Evolutionary conservation across 2,888 invertebrate genomes (phyloP), one percentile per base, ranked within the genome.

Genomic region (Scaeva pyrastri): DNA sequence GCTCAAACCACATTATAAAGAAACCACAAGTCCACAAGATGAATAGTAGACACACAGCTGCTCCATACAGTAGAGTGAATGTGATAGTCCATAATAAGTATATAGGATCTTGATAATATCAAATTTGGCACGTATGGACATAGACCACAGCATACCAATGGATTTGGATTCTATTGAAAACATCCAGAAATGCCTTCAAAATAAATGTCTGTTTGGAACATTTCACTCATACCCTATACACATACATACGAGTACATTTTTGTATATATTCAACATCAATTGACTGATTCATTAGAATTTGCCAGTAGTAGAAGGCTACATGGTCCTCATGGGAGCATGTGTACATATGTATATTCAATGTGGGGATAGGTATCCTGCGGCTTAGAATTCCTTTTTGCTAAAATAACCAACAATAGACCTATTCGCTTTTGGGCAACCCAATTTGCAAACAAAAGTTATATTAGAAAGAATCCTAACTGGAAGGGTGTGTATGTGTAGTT

Each of bases 231-330:
- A 21, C 52, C 45, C 45, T n/a, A 21, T 68, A 45, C 16, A n/a
- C n/a, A n/a, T n/a, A n/a, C n/a, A n/a, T n/a, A n/a, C n/a, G n/a
- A n/a, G n/a, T n/a, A n/a, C n/a, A n/a, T n/a, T n/a, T n/a, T n/a
- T n/a, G n/a, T n/a, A n/a, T n/a, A n/a, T n/a, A n/a, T n/a, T 21
- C 16, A 16, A 8, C 58, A 68, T 36, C 26, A 58, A 78, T 76
- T 81, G 74, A 64, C 77, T 77, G 82, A 70, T 78, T 82, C 82
- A 86, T 86, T 86, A 86, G 77, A 74, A 86, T 82, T 86, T 82
- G 56, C 14, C 31, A 21, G 39, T n/a, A 52, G 23, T 43, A 10
- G 23, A 4, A 12, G 50, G 21, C 12, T 50, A 58, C n/a, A n/a
- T n/a, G 58, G 11, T 16, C 0, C 43, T 4, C n/a, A 14, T 43